These are phyloP conservation scores for Polydrusus cervinus DNA, from an alignment of 2,888 invertebrate species.

Conservation along the genomic window DNA sequence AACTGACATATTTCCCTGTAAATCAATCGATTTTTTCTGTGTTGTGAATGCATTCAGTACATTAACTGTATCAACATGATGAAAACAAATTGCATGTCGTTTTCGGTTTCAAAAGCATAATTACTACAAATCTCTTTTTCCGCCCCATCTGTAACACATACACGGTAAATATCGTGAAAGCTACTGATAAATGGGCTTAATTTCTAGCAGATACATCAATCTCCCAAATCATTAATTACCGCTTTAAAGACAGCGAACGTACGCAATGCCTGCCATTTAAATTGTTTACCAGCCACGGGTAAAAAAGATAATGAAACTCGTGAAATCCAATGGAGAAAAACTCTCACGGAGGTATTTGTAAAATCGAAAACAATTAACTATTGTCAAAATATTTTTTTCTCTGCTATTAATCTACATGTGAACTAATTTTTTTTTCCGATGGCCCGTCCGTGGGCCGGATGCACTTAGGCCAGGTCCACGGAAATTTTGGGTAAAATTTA, in stretches of 20 bases:
- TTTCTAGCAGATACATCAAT: constrained; percentile 59
- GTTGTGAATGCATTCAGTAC: not conserved
- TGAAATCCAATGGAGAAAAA: constrained; percentile 31
- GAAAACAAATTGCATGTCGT: constrained; percentile 22
- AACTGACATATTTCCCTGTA: not conserved
- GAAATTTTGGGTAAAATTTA: no score
- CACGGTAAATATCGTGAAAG: constrained; percentile 53
- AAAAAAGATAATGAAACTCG: constrained; percentile 5
- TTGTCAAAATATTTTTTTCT: not conserved
- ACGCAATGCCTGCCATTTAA: constrained; percentile 39
- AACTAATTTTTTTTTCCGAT: no score
- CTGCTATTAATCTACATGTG: not conserved
- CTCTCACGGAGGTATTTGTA: constrained; percentile 19
- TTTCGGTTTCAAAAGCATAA: constrained; percentile 22
- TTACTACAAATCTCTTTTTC: constrained; percentile 26
- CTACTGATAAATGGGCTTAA: constrained; percentile 58
- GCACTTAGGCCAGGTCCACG: no score
- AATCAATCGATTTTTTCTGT: not conserved
- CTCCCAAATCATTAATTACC: constrained; percentile 60
- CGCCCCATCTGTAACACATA: constrained; percentile 15
- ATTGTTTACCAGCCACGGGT: constrained; percentile 43
- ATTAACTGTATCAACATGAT: constrained; percentile 15
- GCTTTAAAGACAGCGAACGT: constrained; percentile 44
- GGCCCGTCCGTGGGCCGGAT: no score
- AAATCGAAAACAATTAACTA: constrained; percentile 13